Conservation (phyloP, 2,888 invertebrate genomes). For the Oligia fasciuncula region DNA sequence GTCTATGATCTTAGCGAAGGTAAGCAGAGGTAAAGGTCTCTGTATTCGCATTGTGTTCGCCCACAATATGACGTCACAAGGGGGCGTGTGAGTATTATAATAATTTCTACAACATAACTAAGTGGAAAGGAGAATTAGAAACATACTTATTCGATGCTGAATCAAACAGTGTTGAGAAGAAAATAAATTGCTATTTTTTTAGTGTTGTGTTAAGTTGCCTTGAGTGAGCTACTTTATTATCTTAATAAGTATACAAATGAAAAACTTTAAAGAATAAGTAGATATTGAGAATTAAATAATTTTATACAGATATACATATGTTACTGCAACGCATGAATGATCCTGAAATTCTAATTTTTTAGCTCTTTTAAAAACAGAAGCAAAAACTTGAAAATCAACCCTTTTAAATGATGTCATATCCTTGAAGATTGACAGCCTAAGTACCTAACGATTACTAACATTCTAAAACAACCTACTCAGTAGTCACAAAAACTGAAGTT, state of each 20-base stretch:
- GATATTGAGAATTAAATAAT: neutral
- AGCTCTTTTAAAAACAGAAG: neutral
- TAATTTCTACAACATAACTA: neutral
- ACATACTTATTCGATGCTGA: neutral
- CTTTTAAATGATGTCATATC: neutral
- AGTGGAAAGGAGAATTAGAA: neutral
- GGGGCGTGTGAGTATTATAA: conserved; percentile 17
- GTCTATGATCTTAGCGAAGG: neutral
- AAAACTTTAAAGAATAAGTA: neutral
- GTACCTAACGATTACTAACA: neutral
- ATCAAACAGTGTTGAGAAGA: neutral
- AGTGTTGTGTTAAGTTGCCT: too few relatives aligned
- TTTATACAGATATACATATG: neutral
- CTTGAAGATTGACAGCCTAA: neutral
- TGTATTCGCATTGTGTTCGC: neutral
- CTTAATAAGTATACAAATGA: neutral
- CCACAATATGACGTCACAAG: conserved; percentile 11
- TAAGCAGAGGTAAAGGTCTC: conserved; percentile 7
- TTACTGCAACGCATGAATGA: neutral
- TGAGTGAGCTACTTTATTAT: neutral
- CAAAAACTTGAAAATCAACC: neutral
- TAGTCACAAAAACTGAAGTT: neutral
- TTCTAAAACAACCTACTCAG: neutral
- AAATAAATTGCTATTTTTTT: neutral
- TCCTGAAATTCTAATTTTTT: neutral